Base-by-base conservation (phyloP, 2,888 invertebrate genomes). In the Tromatobia lineatoria region DNA sequence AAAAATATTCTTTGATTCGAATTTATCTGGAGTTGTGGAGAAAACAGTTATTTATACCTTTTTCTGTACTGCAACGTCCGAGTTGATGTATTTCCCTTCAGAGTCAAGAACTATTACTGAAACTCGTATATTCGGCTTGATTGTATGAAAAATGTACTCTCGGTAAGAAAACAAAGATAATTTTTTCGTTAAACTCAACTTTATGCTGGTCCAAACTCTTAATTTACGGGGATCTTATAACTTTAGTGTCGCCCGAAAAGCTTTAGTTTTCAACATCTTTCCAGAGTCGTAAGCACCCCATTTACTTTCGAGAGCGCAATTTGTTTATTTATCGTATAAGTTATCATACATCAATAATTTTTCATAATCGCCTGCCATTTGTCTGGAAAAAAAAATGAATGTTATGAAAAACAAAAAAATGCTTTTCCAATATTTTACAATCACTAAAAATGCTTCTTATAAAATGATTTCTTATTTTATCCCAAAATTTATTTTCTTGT, bases 1-100 rank as follows among this genome's bases (percentile, higher is more conserved):
- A 64, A 78, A 54, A 70, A 79, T 74, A 69, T 74, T 54, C 23
- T 61, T 52, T 45, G 61, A 78, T 79, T 20, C 29, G 64, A 74
- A 74, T 23, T 67, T 67, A 67, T 67, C 47, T 67, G 8, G 10
- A 13, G 38, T 64, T 18, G 20, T 47, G 67, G 15, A 25, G 25
- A 20, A 45, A 67, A 67, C 47, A 47, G 23, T 67, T 47, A 23
- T 2, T 67, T 67, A 0, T 20, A 23, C 20, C 23, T 11, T 23
- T 23, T 23, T 23, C 18, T 66, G 20, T 67, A 6, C 25, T 45
- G 3, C 25, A 3, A 15, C 13, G 47, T 25, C 47, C 8, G 45
- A 23, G 13, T 45, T 25, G 25, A 47, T 45, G 45, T 47, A 47
- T 47, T 67, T 47, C 23, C 13, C 15, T 45, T n/a, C 47, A 20